A percentile compares a stretch with the other conserved stretches of the same genome.
Conservation (phyloP, 2,113 vertebrate genomes). For the Cinclus cinclus region DNA sequence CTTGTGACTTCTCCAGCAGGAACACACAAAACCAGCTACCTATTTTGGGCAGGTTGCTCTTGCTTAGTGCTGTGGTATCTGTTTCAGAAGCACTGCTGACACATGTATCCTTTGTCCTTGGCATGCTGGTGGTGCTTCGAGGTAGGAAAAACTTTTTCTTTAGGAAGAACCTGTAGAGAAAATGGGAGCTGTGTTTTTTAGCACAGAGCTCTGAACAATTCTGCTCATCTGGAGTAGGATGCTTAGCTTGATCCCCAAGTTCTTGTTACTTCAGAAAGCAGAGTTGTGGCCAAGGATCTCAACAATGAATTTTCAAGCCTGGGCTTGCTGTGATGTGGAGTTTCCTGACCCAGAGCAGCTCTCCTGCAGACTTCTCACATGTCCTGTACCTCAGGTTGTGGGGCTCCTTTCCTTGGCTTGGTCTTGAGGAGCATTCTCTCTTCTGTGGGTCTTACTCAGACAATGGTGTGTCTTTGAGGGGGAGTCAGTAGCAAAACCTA, state of each 20-base stretch:
- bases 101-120: background rate
- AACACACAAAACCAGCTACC: accelerated
- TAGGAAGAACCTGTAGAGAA: background rate
- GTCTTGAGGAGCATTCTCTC: background rate
- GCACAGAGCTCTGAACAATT: background rate
- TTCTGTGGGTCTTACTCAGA: background rate
- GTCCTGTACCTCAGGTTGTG: background rate
- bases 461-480: background rate
- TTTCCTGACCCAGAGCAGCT: background rate
- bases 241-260: background rate
- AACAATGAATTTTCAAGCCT: background rate
- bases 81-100: background rate
- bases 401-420: background rate
- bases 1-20: background rate
- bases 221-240: background rate
- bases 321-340: background rate
- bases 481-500: background rate
- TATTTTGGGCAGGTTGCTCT: background rate
- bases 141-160: background rate
- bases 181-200: background rate
- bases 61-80: background rate
- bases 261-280: background rate
- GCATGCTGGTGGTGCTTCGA: background rate
- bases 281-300: background rate
- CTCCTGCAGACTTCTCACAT: background rate